Base-by-base conservation (phyloP, 2,888 invertebrate genomes). In the Frankliniella intonsa region DNA sequence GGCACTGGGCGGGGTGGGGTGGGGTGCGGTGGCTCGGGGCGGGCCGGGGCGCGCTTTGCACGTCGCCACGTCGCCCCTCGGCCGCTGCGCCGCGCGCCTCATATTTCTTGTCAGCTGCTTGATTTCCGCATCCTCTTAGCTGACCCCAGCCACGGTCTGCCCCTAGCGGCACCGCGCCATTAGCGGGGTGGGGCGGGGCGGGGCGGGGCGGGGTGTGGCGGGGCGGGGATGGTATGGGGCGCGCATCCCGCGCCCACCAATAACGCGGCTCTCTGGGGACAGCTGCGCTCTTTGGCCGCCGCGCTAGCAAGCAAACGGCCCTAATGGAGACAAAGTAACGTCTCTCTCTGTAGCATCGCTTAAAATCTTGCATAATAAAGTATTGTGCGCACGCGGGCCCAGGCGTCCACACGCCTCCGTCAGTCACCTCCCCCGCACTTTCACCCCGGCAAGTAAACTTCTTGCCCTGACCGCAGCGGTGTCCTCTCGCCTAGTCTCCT, bases 381-480 rank as follows among this genome's bases (percentile, higher is more conserved):
- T 38, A 3, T 38, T 38, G 38, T 38, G 5, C 62, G 1, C 17
- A 14, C 25, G 22, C 55, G 17, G 11, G 17, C 11, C 55, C 55
- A 17, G 14, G 12, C 69, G 22, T 69, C 69, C 25, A 76, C 12
- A 7, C 1, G 22, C 25, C 5, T 76, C 5, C 69, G 5, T 25
- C 25, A n/a, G n/a, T 25, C 25, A 9, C 12, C 69, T 25, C 69
- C 69, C 10, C 69, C 69, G 10, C 25, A n/a, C 22, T 76, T 1
- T 14, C 62, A 0, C 62, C 17, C 62, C 12, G 0, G 5, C 38
- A 38, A 22, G 25, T 76, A 76, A 76, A 76, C 69, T 25, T 76
- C 69, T 76, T 25, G 25, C 69, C 25, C 22, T 76, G 69, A 76
- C 69, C 69, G 69, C 69, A 76, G 38, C 38, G 38, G 69, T 76